Base-by-base conservation (phyloP, 2,888 invertebrate genomes). In the Rotaria sp. region DNA sequence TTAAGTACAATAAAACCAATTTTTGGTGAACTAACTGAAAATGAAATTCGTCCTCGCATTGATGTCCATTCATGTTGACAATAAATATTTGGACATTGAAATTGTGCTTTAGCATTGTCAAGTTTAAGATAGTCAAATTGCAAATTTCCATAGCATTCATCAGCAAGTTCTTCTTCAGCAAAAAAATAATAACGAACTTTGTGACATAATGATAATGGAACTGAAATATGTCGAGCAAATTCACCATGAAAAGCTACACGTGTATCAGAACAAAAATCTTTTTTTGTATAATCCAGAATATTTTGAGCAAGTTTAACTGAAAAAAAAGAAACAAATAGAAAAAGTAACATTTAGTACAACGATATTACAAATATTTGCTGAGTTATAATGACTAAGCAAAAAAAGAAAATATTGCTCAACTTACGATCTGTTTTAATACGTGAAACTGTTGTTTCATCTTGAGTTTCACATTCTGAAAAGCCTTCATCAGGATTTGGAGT, bases 81-180 rank as follows among this genome's bases (percentile, higher is more conserved):
- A 80, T 4, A 0, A 8, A 8, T 35, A 30, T 30, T 67, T 45
- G 41, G 13, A 80, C 80, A 80, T 24, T 24, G 11, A n/a, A 80
- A 45, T 80, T 80, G 80, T 13, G 80, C 45, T 80, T 80, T 80
- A 21, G 80, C 80, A 80, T 80, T 80, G 4, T 80, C 45, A 15
- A 80, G 11, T 45, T 45, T n/a, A 0, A 8, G 1, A 11, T 1
- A 11, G 2, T 10, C 18, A 35, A 11, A 35, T 3, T 8, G 21
- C 24, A 52, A 24, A 52, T 52, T 52, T 3, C 21, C 0, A 35
- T 4, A 35, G 0, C 1, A 7, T 15, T 21, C 18, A 35, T 30
- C 15, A 1, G 0, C 7, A 18, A 35, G 8, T 30, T 67, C 67
- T 8, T 35, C 35, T 67, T 67, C 18, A 30, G 67, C 35, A 21